Evolutionary conservation across 2,888 invertebrate genomes (phyloP).

Genomic region (Neoscelio sp.): DNA sequence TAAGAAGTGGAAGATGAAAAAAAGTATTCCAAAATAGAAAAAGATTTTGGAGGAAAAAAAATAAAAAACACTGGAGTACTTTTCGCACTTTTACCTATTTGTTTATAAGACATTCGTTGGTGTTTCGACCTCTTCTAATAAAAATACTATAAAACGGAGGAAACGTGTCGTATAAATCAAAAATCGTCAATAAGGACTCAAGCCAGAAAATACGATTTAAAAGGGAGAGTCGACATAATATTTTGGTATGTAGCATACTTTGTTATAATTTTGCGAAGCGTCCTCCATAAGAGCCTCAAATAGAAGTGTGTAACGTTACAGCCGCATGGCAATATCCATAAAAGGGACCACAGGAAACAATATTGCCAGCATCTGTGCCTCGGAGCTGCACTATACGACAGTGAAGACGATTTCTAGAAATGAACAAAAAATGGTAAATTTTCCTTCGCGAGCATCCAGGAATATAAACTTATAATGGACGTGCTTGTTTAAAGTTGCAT

Average conservation of each 20-base stretch:
- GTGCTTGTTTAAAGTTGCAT: no score
- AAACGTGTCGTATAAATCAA: no score
- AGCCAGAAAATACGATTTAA: conserved; percentile 44
- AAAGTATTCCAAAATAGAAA: no score
- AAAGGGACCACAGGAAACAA: conserved; percentile 80
- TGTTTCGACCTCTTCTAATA: no score
- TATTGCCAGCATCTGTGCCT: conserved; percentile 80
- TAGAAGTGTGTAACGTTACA: conserved; percentile 62
- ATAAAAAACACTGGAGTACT: no score
- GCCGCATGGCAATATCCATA: conserved; percentile 80
- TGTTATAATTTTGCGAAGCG: conserved; percentile 64
- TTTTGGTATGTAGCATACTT: conserved; percentile 51
- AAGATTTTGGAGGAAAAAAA: no score
- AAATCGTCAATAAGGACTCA: conserved; percentile 40
- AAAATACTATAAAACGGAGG: no score
- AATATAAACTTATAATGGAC: conserved; percentile 72
- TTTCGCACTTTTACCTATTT: no score
- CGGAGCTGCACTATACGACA: conserved; percentile 58
- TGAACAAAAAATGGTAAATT: conserved; percentile 57
- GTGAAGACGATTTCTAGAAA: conserved; percentile 64
- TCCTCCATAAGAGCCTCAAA: conserved; percentile 58
- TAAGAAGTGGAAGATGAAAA: no score
- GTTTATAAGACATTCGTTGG: no score
- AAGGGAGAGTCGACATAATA: conserved; percentile 44
- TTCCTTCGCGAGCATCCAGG: conserved; percentile 24